Base-by-base conservation (phyloP, 2,888 invertebrate genomes). In the Liodrosophila aerea region DNA sequence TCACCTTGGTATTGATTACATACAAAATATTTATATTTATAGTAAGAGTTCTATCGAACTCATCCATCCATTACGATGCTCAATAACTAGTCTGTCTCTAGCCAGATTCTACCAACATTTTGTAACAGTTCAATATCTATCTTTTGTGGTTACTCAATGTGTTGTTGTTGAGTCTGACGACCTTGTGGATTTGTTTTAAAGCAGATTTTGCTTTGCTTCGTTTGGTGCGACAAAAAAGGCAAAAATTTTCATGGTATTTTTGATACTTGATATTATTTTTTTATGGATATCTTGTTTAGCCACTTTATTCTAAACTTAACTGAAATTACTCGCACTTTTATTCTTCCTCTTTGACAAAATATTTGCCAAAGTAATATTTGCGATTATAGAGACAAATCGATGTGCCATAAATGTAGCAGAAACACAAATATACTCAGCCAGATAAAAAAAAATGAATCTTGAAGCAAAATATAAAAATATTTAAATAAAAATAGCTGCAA, bases 221-320 rank as follows among this genome's bases (percentile, higher is more conserved):
- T 68, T n/a, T 64, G 39, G 31, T 36, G 49, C n/a, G 22, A 44
- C 46, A 39, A 59, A 64, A 53, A 39, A 16, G 16, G 7, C 27
- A 30, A n/a, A 31, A 58, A 36, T 13, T 36, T 56, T 47, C 33
- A 9, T 31, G 3, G 2, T 11, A 12, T 15, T 22, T 30, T 31
- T 18, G n/a, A 34, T 45, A 45, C 46, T 37, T 45, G 7, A 43
- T 44, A 27, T 57, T 33, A 27, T 34, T 51, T 30, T 60, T 65
- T 56, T 60, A 50, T 51, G 49, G 47, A 49, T 54, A 58, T 59
- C 46, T 47, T 72, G 63, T 67, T 61, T 52, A 73, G 74, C 64
- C 73, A 73, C 33, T 30, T 30, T 40, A 36, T 18, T 18, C 45
- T 51, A 50, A 13, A 3, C 8, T n/a, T 12, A 40, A 43, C 9